Base-by-base conservation (phyloP, 2,797 vertebrate species). In the Cottoperca gobio region DNA sequence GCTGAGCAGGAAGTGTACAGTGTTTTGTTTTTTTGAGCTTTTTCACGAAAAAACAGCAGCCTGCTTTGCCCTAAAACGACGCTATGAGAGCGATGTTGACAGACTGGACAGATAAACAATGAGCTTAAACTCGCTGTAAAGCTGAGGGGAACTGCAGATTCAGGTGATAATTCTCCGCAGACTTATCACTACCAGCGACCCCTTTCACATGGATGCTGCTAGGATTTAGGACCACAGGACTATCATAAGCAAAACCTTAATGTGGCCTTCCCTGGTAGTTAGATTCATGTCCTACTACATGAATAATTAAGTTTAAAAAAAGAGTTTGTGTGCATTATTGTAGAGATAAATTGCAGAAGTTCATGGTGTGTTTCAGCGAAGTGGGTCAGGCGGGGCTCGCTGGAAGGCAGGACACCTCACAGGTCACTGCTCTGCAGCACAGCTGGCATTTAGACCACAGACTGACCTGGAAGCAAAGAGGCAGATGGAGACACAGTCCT, bases 401-500 rank as follows among this genome's bases (percentile, higher is more conserved):
- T 48, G 40, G 66, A 54, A 68, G 76, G 40, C 54, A 55, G 70
- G 70, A 74, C 65, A 71, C 55, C 63, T 80, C 62, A 67, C 26
- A 76, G 81, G 74, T 84, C 81, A 80, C 67, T 78, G 79, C 48
- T 86, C 79, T 54, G 70, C 70, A 73, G 71, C 74, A 71, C 73
- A 73, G 83, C 62, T 72, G 88, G 70, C 81, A 83, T 87, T 73
- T 68, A 71, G 55, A 79, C 66, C 54, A 55, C n/a, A 68, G 23
- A 70, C 26, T 64, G 67, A 79, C 68, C 61, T 39, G 50, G n/a
- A 63, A 74, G 67, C 68, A 66, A 67, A 48, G 63, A 62, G 63
- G 24, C 43, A 81, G 62, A 46, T 52, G 53, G 39, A 76, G 42
- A 62, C 43, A 67, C 12, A 62, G 50, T 16, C 33, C 24, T 46